A percentile compares a stretch with the other conserved stretches of the same genome.
Conservation (phyloP, 2,113 vertebrate genomes). For the Carettochelys insculpta region DNA sequence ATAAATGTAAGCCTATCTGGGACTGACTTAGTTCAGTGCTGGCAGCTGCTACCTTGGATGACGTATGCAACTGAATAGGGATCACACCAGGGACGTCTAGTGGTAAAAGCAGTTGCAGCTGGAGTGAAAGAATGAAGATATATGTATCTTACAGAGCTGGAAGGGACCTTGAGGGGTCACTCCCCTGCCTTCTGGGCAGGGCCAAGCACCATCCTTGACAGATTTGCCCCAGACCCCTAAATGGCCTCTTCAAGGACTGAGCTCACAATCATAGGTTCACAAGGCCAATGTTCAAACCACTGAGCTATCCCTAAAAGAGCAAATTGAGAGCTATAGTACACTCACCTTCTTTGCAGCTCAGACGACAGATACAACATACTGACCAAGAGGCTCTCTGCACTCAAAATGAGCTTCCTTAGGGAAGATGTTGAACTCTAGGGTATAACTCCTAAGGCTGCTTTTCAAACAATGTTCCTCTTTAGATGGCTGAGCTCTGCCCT, state of each 20-base stretch:
- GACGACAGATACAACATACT: background rate
- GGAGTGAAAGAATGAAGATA: background rate
- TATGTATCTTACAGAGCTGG: too few species aligned
- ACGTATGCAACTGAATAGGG: too few species aligned
- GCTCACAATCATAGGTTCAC: too few species aligned
- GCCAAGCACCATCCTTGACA: too few species aligned
- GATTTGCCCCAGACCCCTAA: too few species aligned
- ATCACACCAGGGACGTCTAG: background rate
- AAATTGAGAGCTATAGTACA: background rate
- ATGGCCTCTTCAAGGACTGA: too few species aligned
- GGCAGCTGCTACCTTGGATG: fast-evolving
- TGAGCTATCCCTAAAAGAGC: too few species aligned
- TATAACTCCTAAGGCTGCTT: background rate
- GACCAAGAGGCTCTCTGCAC: background rate
- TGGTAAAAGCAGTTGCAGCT: background rate
- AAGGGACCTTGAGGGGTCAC: too few species aligned
- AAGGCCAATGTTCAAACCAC: too few species aligned
- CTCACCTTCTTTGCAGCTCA: background rate
- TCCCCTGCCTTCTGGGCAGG: too few species aligned
- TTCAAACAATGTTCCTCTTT: background rate
- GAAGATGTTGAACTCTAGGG: background rate
- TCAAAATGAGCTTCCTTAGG: background rate
- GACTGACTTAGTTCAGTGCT: background rate
- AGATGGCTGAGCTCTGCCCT: background rate
- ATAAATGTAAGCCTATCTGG: too few species aligned